phyloP scores from a whole-genome alignment of 2,888 invertebrate species.

The Aquatica leii region DNA sequence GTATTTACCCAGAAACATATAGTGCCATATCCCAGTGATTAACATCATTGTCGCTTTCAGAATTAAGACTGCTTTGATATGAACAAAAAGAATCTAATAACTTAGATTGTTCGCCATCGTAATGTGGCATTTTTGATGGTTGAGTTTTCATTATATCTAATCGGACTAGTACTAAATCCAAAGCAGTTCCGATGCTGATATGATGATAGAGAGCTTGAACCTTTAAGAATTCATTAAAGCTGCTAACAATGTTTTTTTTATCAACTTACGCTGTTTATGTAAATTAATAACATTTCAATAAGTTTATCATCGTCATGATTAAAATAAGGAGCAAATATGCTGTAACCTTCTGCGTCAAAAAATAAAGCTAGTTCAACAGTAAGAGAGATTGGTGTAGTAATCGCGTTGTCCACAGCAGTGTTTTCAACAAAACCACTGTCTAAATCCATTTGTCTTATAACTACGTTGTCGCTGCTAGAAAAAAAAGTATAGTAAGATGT shows the following conservation, averaged over 20 bases:
- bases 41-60: conserved; percentile 71
- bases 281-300: conserved; percentile 79
- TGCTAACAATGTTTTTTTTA: background rate
- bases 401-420: conserved; percentile 31
- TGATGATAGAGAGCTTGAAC: conserved; percentile 84
- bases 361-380: conserved; percentile 78
- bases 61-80: conserved; percentile 73
- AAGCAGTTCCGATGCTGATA: conserved; percentile 70
- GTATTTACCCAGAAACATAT: conserved; percentile 77
- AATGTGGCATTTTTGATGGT: conserved; percentile 68
- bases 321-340: conserved; percentile 73
- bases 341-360: conserved; percentile 77
- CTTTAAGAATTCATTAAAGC: conserved; percentile 56
- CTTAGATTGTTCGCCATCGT: conserved; percentile 71
- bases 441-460: background rate
- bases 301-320: conserved; percentile 71
- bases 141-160: conserved; percentile 75
- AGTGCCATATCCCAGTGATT: conserved; percentile 84
- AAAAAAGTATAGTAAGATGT: no score
- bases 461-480: background rate
- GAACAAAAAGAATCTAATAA: conserved; percentile 79
- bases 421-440: background rate
- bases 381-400: conserved; percentile 53
- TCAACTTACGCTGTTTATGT: conserved; percentile 73
- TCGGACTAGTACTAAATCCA: conserved; percentile 75